Percentiles rank a stretch among this genome's conserved stretches.
Evolutionary conservation across 2,113 vertebrate genomes (phyloP).

Genomic region (Microtus oregoni): DNA sequence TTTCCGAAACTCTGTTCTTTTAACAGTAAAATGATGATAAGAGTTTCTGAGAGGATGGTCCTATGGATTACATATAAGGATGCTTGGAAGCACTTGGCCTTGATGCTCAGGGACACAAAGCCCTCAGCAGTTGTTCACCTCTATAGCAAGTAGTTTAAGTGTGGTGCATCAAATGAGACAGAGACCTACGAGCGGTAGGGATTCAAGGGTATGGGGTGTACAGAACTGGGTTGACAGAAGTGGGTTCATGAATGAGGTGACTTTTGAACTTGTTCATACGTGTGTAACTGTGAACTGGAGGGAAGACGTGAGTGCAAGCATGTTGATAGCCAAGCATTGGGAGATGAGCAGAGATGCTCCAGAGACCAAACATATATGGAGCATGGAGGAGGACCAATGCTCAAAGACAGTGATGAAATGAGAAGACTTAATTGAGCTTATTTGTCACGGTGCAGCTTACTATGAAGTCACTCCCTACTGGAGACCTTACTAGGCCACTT

Average conservation of each 20-base stretch:
- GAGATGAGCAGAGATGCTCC: not conserved
- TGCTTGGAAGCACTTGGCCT: conserved; percentile 14
- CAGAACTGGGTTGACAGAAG: not conserved
- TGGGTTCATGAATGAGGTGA: not conserved
- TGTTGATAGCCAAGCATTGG: not conserved
- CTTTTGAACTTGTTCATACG: conserved; percentile 9
- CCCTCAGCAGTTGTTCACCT: not conserved
- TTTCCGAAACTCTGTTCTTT: not conserved
- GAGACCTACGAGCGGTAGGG: not conserved
- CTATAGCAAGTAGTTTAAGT: conserved; percentile 15
- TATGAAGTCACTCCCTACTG: not conserved
- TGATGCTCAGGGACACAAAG: not conserved
- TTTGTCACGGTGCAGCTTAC: not conserved
- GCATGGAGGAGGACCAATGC: not conserved
- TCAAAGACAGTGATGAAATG: not conserved
- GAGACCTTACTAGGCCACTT: not conserved
- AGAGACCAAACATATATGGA: not conserved
- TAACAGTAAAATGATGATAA: not conserved
- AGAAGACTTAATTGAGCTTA: conserved; percentile 28
- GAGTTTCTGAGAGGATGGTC: conserved; percentile 42
- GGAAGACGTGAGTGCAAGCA: not conserved
- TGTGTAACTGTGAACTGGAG: not conserved
- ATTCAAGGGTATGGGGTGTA: not conserved
- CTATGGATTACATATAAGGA: conserved; percentile 9
- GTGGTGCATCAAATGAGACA: not conserved